These are phyloP conservation scores for Noturus placidus DNA, from an alignment of 2,113 vertebrate genomes.

Conservation along the genomic window DNA sequence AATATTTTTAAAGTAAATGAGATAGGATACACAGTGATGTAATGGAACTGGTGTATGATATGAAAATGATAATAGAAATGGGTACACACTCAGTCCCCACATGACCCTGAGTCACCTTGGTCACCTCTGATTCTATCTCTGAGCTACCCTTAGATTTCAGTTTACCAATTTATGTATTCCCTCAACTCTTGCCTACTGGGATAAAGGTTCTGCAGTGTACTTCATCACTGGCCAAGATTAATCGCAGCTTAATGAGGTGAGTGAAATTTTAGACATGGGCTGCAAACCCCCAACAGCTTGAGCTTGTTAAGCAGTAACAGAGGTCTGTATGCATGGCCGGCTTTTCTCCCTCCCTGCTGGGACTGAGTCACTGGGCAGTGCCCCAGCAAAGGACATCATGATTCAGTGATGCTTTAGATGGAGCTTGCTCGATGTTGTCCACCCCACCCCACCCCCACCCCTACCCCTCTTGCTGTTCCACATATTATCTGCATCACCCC, in stretches of 20 bases:
- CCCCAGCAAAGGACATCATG: conserved; percentile 38
- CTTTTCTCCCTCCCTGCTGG: conserved; percentile 32
- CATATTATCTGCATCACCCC: conserved; percentile 59
- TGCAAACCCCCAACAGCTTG: conserved; percentile 35
- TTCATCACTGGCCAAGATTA: conserved; percentile 39
- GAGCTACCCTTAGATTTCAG: background rate
- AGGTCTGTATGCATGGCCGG: conserved; percentile 32
- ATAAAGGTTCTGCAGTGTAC: background rate
- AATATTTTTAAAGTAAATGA: conserved; percentile 70
- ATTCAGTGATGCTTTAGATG: conserved; percentile 58
- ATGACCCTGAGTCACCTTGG: conserved; percentile 14
- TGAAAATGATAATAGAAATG: background rate
- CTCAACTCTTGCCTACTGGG: background rate
- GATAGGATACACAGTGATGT: conserved; percentile 50
- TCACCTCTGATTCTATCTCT: background rate
- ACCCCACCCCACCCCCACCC: conserved; percentile 11
- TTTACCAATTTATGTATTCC: background rate
- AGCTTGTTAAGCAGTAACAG: conserved; percentile 42
- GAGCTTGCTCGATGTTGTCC: conserved; percentile 56
- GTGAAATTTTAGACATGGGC: conserved; percentile 41
- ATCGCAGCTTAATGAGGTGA: conserved; percentile 47
- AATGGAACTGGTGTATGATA: conserved; percentile 1
- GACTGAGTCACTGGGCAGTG: conserved; percentile 51
- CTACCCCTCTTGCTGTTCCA: conserved; percentile 53
- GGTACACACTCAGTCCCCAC: background rate